Conservation (phyloP, 2,113 vertebrate species). For the Rallus limicola region DNA sequence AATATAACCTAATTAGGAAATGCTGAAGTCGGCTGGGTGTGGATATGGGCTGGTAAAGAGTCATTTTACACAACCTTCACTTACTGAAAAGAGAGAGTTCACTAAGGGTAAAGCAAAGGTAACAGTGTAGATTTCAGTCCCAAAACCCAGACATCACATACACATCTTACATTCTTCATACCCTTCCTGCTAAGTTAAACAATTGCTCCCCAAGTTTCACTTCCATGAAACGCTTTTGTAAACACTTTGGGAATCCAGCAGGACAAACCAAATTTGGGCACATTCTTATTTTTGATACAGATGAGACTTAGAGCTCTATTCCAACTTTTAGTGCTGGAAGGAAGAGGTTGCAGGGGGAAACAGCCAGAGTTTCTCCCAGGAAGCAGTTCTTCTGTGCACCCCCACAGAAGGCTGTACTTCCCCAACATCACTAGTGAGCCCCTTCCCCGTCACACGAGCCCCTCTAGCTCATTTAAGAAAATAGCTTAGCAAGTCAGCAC, state of each 20-base stretch:
- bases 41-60: slow-evolving; percentile 47
- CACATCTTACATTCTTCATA: not conserved
- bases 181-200: not conserved
- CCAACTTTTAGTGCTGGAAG: not conserved
- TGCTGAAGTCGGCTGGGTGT: slow-evolving; percentile 68
- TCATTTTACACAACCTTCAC: slow-evolving; percentile 19
- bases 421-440: not conserved
- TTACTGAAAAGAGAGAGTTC: slow-evolving; percentile 49
- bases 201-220: not conserved
- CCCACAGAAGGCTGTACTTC: not conserved
- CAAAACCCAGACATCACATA: not conserved
- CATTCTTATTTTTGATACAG: not conserved
- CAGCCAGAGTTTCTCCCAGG: not conserved
- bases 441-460: not conserved
- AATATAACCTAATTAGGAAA: slow-evolving; percentile 86
- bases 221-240: not conserved
- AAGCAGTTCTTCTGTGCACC: not conserved
- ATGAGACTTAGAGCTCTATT: not conserved
- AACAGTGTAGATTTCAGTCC: not conserved
- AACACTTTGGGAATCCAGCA: not conserved
- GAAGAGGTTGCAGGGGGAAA: not conserved
- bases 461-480: not conserved
- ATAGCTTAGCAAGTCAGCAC: not conserved
- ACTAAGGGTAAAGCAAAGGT: slow-evolving; percentile 40
- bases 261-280: slow-evolving; percentile 2